These are phyloP conservation scores for Montipora capricornis DNA, from an alignment of 64 coral and sea anemone genomes.

Conservation along the genomic window DNA sequence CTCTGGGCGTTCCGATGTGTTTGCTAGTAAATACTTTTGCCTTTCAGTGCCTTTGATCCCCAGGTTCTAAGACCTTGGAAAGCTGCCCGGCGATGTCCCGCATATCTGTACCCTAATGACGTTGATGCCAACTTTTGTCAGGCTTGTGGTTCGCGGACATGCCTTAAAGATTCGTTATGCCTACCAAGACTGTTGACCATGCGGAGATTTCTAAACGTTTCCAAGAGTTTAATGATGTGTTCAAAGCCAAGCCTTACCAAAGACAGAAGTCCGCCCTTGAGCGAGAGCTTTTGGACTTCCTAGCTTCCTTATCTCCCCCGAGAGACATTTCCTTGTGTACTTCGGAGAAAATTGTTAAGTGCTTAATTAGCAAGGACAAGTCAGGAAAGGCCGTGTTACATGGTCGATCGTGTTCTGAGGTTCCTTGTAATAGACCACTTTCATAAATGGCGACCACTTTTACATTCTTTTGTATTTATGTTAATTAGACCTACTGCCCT, in stretches of 20 bases:
- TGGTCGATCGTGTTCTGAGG: too few relatives aligned
- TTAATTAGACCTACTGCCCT: too few relatives aligned
- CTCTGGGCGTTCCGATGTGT: slow-evolving; percentile 42
- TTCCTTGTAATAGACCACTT: too few relatives aligned
- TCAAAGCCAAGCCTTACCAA: slow-evolving; percentile 28
- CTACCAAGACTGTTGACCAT: slow-evolving; percentile 20
- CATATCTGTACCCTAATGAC: slow-evolving; percentile 37
- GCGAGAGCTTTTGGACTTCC: slow-evolving; percentile 3
- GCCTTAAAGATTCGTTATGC: background rate
- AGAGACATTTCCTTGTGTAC: slow-evolving; percentile 10
- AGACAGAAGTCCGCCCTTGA: slow-evolving; percentile 53
- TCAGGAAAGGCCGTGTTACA: slow-evolving; percentile 13
- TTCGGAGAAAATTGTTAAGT: slow-evolving; percentile 43
- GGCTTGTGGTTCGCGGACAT: slow-evolving; percentile 29
- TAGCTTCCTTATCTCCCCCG: slow-evolving; percentile 20
- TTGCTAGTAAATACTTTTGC: background rate
- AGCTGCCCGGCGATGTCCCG: background rate
- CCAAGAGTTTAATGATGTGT: slow-evolving; percentile 37
- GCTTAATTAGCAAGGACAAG: slow-evolving; percentile 38
- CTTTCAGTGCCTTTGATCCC: background rate
- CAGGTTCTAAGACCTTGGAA: slow-evolving; percentile 56
- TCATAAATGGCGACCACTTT: too few relatives aligned
- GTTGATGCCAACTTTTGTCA: background rate
- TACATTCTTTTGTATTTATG: too few relatives aligned
- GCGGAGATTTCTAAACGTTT: background rate